Conservation (phyloP, 2,888 invertebrate species). For the Agrotis ipsilon region DNA sequence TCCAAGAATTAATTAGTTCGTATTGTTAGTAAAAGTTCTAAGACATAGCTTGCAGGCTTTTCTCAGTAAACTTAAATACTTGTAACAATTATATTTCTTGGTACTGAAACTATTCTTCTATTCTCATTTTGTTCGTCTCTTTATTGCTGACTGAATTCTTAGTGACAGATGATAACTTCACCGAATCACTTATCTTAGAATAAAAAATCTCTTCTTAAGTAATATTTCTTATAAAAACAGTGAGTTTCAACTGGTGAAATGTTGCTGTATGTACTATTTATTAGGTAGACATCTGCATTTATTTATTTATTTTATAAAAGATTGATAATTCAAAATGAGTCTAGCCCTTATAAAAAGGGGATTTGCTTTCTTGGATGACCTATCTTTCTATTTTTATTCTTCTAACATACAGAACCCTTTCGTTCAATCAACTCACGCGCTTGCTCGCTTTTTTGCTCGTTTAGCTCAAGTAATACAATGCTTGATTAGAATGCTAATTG, state of each 20-base stretch:
- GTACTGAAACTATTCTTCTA: background rate
- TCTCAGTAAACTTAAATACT: slow-evolving; percentile 9
- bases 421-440: slow-evolving; percentile 10
- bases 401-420: slow-evolving; percentile 15
- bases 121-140: background rate
- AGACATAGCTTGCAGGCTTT: background rate
- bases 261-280: no score
- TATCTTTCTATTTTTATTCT: no score
- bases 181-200: background rate
- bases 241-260: no score
- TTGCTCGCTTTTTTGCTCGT: slow-evolving; percentile 50
- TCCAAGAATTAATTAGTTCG: slow-evolving; percentile 2
- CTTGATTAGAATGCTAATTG: slow-evolving; percentile 75
- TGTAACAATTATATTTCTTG: background rate
- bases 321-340: no score
- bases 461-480: slow-evolving; percentile 70
- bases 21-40: background rate
- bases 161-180: background rate
- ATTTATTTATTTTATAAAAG: no score
- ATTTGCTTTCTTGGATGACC: no score
- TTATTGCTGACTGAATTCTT: background rate
- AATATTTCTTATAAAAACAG: no score
- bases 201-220: background rate
- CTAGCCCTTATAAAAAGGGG: no score
- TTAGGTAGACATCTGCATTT: no score